These are phyloP conservation scores for Crotalus horridus DNA, from an alignment of 2,113 vertebrate genomes.

Conservation along the genomic window DNA sequence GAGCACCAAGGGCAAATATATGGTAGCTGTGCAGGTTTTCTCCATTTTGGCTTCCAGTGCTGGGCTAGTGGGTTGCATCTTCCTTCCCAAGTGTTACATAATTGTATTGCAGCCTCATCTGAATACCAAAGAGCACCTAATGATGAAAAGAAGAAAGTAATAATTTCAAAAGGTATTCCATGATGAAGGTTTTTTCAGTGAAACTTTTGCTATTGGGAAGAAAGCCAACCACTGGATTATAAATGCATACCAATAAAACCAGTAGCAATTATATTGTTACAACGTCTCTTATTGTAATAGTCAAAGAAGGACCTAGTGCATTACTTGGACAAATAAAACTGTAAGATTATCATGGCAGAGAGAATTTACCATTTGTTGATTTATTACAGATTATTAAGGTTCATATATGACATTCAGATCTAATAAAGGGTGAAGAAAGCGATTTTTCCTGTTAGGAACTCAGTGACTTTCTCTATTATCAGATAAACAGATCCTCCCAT, in stretches of 20 bases:
- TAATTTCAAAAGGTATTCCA: too few species aligned
- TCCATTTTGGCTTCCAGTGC: not conserved
- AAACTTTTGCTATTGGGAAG: not conserved
- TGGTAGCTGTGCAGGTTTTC: conserved; percentile 3
- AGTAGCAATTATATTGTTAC: not conserved
- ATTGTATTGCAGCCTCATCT: not conserved
- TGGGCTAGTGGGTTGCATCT: not conserved
- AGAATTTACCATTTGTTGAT: not conserved
- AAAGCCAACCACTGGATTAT: not conserved
- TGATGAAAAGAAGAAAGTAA: not conserved
- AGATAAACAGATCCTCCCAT: too few species aligned
- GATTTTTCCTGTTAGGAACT: too few species aligned
- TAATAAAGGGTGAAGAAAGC: too few species aligned
- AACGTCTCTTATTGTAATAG: not conserved
- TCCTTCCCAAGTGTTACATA: conserved; percentile 2
- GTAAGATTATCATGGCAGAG: not conserved
- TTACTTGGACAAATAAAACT: not conserved
- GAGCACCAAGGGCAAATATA: not conserved
- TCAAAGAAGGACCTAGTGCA: not conserved
- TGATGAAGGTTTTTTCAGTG: not conserved
- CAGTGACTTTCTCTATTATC: too few species aligned
- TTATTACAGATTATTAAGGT: not conserved
- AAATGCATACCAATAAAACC: not conserved
- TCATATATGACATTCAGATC: not conserved
- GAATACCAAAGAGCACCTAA: conserved; percentile 7